A percentile compares a stretch with the other conserved stretches of the same genome.
Evolutionary conservation across 1,140 invertebrate species (phyloP).

Genomic region (Caerostris extrusa): DNA sequence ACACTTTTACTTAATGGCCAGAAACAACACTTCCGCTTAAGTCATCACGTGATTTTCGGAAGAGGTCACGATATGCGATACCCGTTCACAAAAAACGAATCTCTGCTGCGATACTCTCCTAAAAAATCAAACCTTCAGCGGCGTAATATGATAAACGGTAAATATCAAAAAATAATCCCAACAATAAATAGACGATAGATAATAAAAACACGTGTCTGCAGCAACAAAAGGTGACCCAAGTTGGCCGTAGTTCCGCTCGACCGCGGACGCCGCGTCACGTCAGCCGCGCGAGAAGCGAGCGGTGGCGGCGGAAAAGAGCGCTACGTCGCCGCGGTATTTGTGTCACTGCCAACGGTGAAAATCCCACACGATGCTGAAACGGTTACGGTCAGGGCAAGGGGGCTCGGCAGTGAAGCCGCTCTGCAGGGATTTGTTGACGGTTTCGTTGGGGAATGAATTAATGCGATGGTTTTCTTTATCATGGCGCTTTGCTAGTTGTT

Average conservation of each 20-base stretch:
- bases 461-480: too few relatives aligned
- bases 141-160: conserved; percentile 12
- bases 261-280: neutral
- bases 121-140: neutral
- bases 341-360: conserved; percentile 65
- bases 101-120: neutral
- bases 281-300: neutral
- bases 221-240: conserved; percentile 50
- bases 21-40: conserved; percentile 10
- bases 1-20: conserved; percentile 36
- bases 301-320: neutral
- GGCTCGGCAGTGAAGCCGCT: conserved; percentile 31
- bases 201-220: conserved; percentile 6
- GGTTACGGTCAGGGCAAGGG: conserved; percentile 47
- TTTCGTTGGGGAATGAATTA: neutral
- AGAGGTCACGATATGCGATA: neutral
- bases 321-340: conserved; percentile 4
- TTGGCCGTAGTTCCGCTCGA: conserved; percentile 65
- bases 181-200: neutral
- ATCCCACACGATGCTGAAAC: neutral
- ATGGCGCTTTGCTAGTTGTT: too few relatives aligned
- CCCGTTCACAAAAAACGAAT: too few relatives aligned
- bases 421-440: neutral
- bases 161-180: neutral
- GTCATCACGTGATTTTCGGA: neutral